These are phyloP conservation scores for Limnephilus lunatus DNA, from an alignment of 2,888 invertebrate genomes.

Conservation along the genomic window DNA sequence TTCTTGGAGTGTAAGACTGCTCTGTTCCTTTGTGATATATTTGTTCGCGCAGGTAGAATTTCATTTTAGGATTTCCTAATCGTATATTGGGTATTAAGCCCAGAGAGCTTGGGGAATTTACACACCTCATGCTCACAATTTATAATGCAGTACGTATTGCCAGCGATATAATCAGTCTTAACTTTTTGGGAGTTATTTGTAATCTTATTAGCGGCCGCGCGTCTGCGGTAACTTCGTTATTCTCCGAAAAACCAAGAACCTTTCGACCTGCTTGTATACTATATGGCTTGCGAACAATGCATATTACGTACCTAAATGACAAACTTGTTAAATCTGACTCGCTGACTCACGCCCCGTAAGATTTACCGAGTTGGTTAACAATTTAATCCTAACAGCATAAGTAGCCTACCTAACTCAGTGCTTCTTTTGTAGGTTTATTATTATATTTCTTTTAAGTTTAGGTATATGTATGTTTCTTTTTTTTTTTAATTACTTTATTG, in stretches of 20 bases:
- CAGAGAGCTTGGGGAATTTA: too few species aligned
- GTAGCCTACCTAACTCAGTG: not conserved
- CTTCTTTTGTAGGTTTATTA: too few species aligned
- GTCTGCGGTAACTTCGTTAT: not conserved
- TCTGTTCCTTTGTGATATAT: too few species aligned
- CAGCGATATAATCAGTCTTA: not conserved
- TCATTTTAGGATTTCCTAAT: too few species aligned
- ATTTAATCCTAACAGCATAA: not conserved
- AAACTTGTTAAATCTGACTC: not conserved
- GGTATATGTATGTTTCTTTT: too few species aligned
- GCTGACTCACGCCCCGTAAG: not conserved
- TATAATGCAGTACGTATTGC: not conserved
- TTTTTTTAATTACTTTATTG: too few species aligned
- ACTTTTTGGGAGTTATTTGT: not conserved
- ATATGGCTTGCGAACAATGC: not conserved
- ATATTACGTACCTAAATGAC: not conserved
- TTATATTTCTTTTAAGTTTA: too few species aligned
- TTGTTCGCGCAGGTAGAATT: too few species aligned
- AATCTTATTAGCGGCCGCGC: not conserved
- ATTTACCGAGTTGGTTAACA: not conserved
- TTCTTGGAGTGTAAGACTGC: too few species aligned
- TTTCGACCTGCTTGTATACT: too few species aligned
- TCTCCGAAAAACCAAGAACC: not conserved
- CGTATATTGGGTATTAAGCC: too few species aligned
- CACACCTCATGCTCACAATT: too few species aligned